Base-by-base conservation (phyloP, 2,797 vertebrate species). In the Scarus forsteni region DNA sequence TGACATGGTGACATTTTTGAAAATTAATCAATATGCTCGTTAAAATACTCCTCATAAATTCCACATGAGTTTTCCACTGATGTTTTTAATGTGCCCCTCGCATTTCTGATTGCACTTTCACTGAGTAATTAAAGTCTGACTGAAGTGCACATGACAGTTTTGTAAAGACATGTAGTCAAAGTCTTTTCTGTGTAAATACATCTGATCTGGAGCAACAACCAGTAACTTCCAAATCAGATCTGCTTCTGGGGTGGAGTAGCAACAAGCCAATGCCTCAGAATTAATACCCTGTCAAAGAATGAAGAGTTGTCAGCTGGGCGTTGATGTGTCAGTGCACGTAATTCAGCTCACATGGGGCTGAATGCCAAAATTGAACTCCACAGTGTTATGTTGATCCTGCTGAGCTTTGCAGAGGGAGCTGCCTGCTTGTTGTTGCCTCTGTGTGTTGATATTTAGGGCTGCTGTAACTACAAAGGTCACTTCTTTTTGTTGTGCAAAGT, bases 401-500 rank as follows among this genome's bases (percentile, higher is more conserved):
- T 81, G 77, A 81, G 78, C 82, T 82, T 74, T 80, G 81, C 77
- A 77, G 81, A 78, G 64, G 57, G 67, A 73, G 40, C 18, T 2
- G 35, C 38, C 7, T 39, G 71, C 27, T 51, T 60, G 70, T 80
- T 66, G 74, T 79, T 12, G 27, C 50, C 60, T 63, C 51, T 49
- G 56, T 58, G 1, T 38, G 51, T 51, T n/a, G 46, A 56, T 45
- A 48, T 11, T 64, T 64, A 48, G 19, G 6, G 35, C 12, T 13
- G 42, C 42, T 48, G 51, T 46, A 70, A 63, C 60, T 34, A 35
- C 34, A 42, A 65, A 55, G 53, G 66, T 66, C 67, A 53, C 11
- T 10, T 11, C 69, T 42, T 49, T 19, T 45, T 49, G 61, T 38
- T 18, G 27, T 36, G 55, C 61, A 57, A 35, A 58, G 27, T 27